Evolutionary conservation across 2,888 invertebrate species (phyloP), one percentile per base, ranked within the genome.

Genomic region (Eulithis prunata): DNA sequence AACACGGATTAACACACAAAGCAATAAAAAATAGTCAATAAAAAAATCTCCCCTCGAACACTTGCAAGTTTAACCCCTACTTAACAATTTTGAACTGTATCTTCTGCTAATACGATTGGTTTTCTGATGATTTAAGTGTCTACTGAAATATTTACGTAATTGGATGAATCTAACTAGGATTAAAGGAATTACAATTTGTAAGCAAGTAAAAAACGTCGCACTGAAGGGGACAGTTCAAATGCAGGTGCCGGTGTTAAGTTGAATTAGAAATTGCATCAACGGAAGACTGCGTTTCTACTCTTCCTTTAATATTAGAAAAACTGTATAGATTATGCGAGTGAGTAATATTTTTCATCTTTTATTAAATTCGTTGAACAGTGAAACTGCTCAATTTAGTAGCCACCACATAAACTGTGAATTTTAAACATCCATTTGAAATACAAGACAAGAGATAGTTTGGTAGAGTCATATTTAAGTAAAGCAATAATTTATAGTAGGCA

Each of bases 181-280:
- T 93, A 92, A 82, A 88, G 88, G 91, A 84, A 91, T 91, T 90
- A 91, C 90, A 89, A 90, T 88, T 90, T 91, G 91, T 87, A 86
- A 82, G 84, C 82, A 78, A 85, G 86, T 89, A 91, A 90, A 91
- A 92, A 92, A 90, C 69, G 80, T 76, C 78, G 74, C 78, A 80
- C 76, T 72, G 74, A 72, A 83, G 53, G 88, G 90, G 84, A 76
- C 36, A 63, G 71, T 83, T 76, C 72, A 74, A 80, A 62, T 90
- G 92, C 92, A 92, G 91, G 91, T 93, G 92, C 86, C 81, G 62
- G 60, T 57, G 57, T 45, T 67, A 67, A 60, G 83, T 81, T 75
- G 81, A 81, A 86, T 88, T 85, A 84, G 66, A 66, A 64, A 71
- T 45, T n/a, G 45, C 4, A 28, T 28, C 11, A 41, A 49, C 14